Base-by-base conservation (phyloP, 2,888 invertebrate genomes). In the Geophilus truncorum region DNA sequence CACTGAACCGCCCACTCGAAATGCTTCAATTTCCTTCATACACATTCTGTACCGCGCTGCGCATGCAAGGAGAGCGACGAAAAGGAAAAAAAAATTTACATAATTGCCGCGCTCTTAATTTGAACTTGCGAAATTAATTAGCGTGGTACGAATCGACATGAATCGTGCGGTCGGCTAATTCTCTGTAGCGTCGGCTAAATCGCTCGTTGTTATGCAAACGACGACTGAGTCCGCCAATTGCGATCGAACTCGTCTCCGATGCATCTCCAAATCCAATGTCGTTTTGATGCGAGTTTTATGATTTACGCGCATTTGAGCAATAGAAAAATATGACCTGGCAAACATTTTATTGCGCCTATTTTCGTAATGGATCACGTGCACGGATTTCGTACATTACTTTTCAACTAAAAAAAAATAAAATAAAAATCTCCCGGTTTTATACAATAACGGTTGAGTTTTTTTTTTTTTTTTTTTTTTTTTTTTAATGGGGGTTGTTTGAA, bases 111-210 rank as follows among this genome's bases (percentile, higher is more conserved):
- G 25, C 70, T 70, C 28, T 70, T 70, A 70, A 70, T 70, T 70
- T 70, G 70, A 70, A 70, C 70, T 70, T 70, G 70, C 70, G 70
- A 70, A 70, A 70, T 70, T 70, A 70, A 70, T 70, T 70, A 70
- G 70, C 28, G 25, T 23, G 25, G 70, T 25, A 70, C 70, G 51
- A 51, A 18, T 70, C 70, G 18, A 45, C 45, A 45, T 18, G 18
- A 18, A 45, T 45, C 45, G 45, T 45, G 70, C 70, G 70, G 70
- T 70, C 12, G 70, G 70, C 23, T 70, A 70, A 70, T 70, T 70
- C 70, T 70, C 28, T n/a, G 70, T 25, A 28, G 25, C 70, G 25
- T 9, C 10, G 25, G 25, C 70, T 70, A 70, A 70, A 28, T 70
- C 28, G 70, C 28, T 70, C 25, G 28, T 70, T 70, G 25, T 70